phyloP scores from a whole-genome alignment of 2,888 invertebrate genomes.

The Netelia fuscicornis region DNA sequence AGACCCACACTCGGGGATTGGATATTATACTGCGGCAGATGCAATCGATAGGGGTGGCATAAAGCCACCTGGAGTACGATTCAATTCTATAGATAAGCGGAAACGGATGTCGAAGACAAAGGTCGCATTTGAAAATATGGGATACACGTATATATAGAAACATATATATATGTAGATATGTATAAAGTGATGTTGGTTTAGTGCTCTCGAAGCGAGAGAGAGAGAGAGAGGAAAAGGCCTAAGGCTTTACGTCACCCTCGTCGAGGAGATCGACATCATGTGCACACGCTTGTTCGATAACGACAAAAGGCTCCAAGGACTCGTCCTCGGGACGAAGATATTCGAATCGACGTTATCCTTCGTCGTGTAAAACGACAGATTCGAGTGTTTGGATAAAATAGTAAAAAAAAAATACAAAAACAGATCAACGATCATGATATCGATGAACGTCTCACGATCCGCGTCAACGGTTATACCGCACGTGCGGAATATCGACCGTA shows the following conservation, averaged over 20 bases:
- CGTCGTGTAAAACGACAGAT: background rate
- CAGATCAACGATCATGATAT: conserved; percentile 49
- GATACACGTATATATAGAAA: background rate
- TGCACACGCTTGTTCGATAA: background rate
- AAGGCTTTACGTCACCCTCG: background rate
- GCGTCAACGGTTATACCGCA: conserved; percentile 45
- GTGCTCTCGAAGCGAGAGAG: background rate
- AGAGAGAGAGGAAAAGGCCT: background rate
- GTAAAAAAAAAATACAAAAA: background rate
- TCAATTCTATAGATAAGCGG: background rate
- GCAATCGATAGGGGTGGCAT: background rate
- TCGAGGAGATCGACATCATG: background rate
- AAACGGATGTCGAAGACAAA: background rate
- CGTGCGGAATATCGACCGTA: conserved; percentile 24
- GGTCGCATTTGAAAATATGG: background rate
- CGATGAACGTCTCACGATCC: background rate
- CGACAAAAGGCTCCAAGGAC: conserved; percentile 10
- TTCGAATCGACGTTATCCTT: background rate
- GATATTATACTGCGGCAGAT: conserved; percentile 23
- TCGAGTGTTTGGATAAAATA: background rate
- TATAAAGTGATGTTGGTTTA: background rate
- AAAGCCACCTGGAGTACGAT: conserved; percentile 1
- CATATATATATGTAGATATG: background rate
- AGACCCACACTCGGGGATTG: conserved; percentile 12
- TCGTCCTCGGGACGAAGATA: background rate